Conservation (phyloP, 1,140 invertebrate species). For the Pseudomyrmex pallidus region DNA sequence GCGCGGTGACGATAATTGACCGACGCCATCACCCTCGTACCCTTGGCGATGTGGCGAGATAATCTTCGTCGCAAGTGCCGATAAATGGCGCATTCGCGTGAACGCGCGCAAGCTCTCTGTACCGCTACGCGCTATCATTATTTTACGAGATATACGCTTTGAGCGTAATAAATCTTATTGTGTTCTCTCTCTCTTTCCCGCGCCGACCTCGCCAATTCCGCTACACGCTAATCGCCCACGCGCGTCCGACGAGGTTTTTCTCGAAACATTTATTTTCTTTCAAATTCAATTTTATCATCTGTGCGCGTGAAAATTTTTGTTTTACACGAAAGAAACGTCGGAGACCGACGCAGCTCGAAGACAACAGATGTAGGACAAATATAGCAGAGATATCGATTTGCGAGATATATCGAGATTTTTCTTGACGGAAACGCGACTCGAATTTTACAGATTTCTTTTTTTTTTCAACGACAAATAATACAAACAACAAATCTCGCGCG, state of each 20-base stretch:
- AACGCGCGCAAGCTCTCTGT: constrained; percentile 68
- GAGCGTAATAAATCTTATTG: constrained; percentile 74
- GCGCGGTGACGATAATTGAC: constrained; percentile 73
- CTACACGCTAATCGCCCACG: constrained; percentile 38
- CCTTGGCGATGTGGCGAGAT: constrained; percentile 61
- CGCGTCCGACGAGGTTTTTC: not conserved
- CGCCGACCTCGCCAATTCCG: constrained; percentile 34
- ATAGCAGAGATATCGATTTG: no score
- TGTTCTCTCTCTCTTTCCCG: not conserved
- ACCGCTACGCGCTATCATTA: constrained; percentile 66
- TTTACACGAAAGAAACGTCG: no score
- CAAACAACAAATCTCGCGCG: constrained; percentile 8
- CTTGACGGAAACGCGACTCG: constrained; percentile 47
- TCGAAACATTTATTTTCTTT: no score
- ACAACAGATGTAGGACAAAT: no score
- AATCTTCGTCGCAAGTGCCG: constrained; percentile 72
- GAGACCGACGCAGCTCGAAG: no score
- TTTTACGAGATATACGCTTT: constrained; percentile 75
- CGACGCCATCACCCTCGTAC: constrained; percentile 73
- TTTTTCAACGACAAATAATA: constrained; percentile 49
- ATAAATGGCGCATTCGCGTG: constrained; percentile 75
- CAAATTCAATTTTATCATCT: no score
- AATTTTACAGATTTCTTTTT: constrained; percentile 63
- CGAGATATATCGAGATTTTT: not conserved
- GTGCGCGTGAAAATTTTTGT: no score